Evolutionary conservation across 2,113 vertebrate species (phyloP), one percentile per base, ranked within the genome.

Genomic region (Phyllopteryx taeniolatus): DNA sequence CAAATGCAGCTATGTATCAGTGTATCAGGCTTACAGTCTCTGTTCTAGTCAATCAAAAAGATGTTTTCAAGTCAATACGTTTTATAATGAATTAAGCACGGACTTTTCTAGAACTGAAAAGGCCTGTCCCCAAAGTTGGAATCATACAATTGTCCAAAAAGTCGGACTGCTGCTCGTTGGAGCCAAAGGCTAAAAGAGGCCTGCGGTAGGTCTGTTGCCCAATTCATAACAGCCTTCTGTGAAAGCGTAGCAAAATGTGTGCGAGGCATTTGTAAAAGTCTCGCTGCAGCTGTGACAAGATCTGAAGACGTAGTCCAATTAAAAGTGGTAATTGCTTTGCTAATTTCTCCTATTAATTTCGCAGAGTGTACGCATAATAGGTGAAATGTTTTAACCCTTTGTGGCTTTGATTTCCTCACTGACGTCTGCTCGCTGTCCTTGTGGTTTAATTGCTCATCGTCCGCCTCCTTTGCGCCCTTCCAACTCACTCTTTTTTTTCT

Each of bases 321-420:
- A 92, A 94, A 92, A 91, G 88, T 90, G 86, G 83, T 93, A 93
- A 94, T 94, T 93, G 90, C 92, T 89, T 91, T 80, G 84, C 90
- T 93, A 93, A 94, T 94, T 94, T 90, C 88, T 91, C 86, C 85
- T 86, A 85, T 91, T 92, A 91, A 93, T 94, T 93, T 92, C 86
- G 88, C 88, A 76, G 83, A 83, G 78, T 87, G 85, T 80, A 83
- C 62, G 87, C 83, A 92, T 89, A 94, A 93, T 91, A 85, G 89
- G 85, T 72, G 15, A 83, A 87, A 87, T 79, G 74, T 89, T 92
- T 92, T 91, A 91, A 91, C 91, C 90, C 86, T 84, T 88, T 80
- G 47, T 65, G 67, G 77, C 70, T 76, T 71, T 67, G 47, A 72
- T 76, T 77, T 64, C 62, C 68, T 79, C 70, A 20, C 82, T 74